A percentile compares a stretch with the other conserved stretches of the same genome.
Evolutionary conservation across 1,140 invertebrate genomes (phyloP).

Genomic region (Eumaeus atala): DNA sequence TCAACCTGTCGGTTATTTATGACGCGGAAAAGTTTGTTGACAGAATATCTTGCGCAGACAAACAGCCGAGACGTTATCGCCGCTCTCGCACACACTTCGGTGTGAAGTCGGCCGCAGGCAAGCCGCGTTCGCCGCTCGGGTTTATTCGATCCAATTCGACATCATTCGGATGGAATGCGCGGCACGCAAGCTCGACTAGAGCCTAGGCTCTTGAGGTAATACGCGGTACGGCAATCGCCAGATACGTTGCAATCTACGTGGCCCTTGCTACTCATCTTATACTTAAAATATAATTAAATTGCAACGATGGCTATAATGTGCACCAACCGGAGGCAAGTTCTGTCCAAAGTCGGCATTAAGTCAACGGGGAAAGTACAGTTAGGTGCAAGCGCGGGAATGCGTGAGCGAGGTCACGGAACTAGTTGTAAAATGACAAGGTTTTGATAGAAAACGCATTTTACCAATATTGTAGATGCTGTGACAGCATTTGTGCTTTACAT

Average conservation of each 20-base stretch:
- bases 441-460: slow-evolving; percentile 54
- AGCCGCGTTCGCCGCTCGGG: slow-evolving; percentile 41
- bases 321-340: slow-evolving; percentile 70
- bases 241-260: slow-evolving; percentile 45
- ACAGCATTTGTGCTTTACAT: background rate
- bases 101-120: slow-evolving; percentile 67
- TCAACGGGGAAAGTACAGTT: slow-evolving; percentile 73
- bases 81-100: slow-evolving; percentile 65
- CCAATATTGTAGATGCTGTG: slow-evolving; percentile 21
- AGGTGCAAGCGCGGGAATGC: slow-evolving; percentile 72
- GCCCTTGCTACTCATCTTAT: slow-evolving; percentile 48
- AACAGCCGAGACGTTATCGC: slow-evolving; percentile 56
- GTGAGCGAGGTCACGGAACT: slow-evolving; percentile 74
- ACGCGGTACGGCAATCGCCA: slow-evolving; percentile 39
- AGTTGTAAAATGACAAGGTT: slow-evolving; percentile 71
- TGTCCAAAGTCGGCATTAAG: slow-evolving; percentile 70
- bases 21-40: slow-evolving; percentile 66
- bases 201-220: slow-evolving; percentile 39
- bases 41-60: slow-evolving; percentile 51
- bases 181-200: slow-evolving; percentile 48
- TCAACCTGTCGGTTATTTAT: slow-evolving; percentile 40
- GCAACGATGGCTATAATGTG: slow-evolving; percentile 66
- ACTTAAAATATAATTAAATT: slow-evolving; percentile 71
- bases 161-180: slow-evolving; percentile 48
- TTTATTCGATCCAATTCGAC: slow-evolving; percentile 43